A percentile compares a stretch with the other conserved stretches of the same genome.
Conservation (phyloP, 2,113 vertebrate genomes). For the Phyllostomus discolor region DNA sequence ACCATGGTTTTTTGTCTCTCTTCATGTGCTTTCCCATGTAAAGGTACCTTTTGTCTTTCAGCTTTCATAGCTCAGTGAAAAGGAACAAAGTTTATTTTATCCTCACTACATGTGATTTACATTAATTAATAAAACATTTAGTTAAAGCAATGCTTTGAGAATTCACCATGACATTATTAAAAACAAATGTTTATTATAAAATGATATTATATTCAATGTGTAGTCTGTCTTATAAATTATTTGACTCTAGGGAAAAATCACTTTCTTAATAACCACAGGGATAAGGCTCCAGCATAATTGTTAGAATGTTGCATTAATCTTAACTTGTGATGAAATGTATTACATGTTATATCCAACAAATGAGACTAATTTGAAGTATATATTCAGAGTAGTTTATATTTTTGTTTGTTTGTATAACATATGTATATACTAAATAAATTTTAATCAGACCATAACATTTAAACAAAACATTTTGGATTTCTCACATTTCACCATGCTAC, state of each 20-base stretch:
- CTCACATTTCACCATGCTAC: background rate
- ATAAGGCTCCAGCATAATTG: background rate
- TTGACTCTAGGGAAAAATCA: conserved; percentile 30
- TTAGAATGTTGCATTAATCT: conserved; percentile 3
- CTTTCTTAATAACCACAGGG: conserved; percentile 32
- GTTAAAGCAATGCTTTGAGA: background rate
- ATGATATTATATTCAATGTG: background rate
- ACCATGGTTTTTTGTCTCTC: background rate
- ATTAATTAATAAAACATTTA: conserved; percentile 26
- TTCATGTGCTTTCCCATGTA: background rate
- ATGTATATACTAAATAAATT: no score
- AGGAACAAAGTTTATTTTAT: background rate
- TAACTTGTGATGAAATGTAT: background rate
- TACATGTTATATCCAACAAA: background rate
- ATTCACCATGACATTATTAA: background rate
- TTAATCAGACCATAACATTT: background rate
- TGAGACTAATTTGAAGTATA: background rate
- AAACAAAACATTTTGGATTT: background rate
- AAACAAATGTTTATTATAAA: background rate
- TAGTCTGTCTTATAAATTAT: background rate
- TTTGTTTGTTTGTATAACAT: conserved; percentile 30
- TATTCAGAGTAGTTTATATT: background rate
- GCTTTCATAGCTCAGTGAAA: background rate
- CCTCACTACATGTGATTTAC: background rate
- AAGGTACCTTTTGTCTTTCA: background rate